Evolutionary conservation across 2,113 vertebrate genomes (phyloP), one percentile per base, ranked within the genome.

Genomic region (Pterocles gutturalis): DNA sequence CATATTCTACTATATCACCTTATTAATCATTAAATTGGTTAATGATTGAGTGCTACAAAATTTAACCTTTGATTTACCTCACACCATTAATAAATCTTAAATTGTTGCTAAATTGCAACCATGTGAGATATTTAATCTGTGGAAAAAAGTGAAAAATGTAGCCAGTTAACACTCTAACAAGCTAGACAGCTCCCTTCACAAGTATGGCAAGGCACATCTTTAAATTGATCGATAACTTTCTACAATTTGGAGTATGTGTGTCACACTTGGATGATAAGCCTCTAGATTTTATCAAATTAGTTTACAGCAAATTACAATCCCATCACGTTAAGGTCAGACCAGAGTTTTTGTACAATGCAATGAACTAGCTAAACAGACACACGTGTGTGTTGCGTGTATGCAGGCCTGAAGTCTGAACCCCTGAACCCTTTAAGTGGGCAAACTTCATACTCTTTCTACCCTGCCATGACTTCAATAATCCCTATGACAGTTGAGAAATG

Each of bases 331-430:
- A 79, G 53, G 36, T 51, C 54, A 91, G 38, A 65, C 7, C 45
- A 43, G 25, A 70, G 10, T 21, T 61, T 1, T 49, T 75, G 54
- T 49, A 4, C 8, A 65, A 58, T 9, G 26, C 9, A 72, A 24
- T 33, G 20, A 86, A 61, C 53, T 22, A 67, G 12, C 41, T 61
- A 46, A 85, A 65, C 2, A 48, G 53, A 62, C 24, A 45, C 0
- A 0, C 33, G 38, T 7, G 34, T 25, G 22, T 2, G 0, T 1
- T 25, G 29, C 18, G 17, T 29, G 22, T 34, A 8, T 8, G 13
- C 31, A 55, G n/a, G 69, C 33, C 67, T 66, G 25, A 58, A 54
- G 38, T 26, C 33, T 89, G 76, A 87, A 60, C 9, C 25, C 20
- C 16, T 34, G 22, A 87, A 51, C 2, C 1, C 34, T 48, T 57